Percentiles rank a stretch among this genome's conserved stretches.
These are phyloP conservation scores for Nettapus auritus DNA, from an alignment of 2,113 vertebrate species.

Conservation along the genomic window DNA sequence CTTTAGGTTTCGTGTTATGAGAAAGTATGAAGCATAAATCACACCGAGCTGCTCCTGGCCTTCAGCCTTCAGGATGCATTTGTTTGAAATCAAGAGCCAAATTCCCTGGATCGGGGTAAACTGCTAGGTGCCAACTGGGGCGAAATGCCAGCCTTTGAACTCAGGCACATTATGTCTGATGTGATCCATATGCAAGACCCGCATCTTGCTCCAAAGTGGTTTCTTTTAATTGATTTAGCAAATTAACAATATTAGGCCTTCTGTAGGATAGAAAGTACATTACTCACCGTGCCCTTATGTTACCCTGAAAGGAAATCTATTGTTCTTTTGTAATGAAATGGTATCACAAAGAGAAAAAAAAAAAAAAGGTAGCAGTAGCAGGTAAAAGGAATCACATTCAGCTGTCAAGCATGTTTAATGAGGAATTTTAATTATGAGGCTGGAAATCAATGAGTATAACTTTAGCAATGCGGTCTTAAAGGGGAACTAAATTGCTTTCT, in stretches of 20 bases:
- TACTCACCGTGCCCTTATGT: slow-evolving; percentile 67
- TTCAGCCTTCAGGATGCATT: slow-evolving; percentile 81
- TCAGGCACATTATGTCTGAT: slow-evolving; percentile 64
- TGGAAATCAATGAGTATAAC: slow-evolving; percentile 71
- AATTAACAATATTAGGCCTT: slow-evolving; percentile 79
- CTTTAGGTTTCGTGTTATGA: slow-evolving; percentile 78
- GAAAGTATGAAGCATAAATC: slow-evolving; percentile 81
- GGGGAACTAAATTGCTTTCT: slow-evolving; percentile 63
- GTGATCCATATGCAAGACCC: slow-evolving; percentile 66
- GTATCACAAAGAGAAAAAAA: slow-evolving; percentile 27
- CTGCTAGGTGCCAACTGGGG: slow-evolving; percentile 75
- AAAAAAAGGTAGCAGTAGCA: slow-evolving; percentile 63
- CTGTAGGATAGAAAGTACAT: slow-evolving; percentile 71
- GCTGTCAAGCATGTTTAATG: slow-evolving; percentile 72
- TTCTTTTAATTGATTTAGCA: slow-evolving; percentile 80
- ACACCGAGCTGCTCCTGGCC: slow-evolving; percentile 76
- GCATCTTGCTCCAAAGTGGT: slow-evolving; percentile 71
- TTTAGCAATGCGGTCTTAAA: slow-evolving; percentile 61
- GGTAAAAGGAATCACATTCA: slow-evolving; percentile 74
- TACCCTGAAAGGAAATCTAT: slow-evolving; percentile 75
- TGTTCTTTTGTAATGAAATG: slow-evolving; percentile 77
- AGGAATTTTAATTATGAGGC: slow-evolving; percentile 75
- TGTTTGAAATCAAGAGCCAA: slow-evolving; percentile 83
- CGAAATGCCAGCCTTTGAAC: slow-evolving; percentile 78
- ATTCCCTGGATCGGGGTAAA: slow-evolving; percentile 77